Percentiles rank a stretch among this genome's conserved stretches.
Evolutionary conservation across 2,797 vertebrate species (phyloP).

Genomic region (Microctenopoma lineatum): DNA sequence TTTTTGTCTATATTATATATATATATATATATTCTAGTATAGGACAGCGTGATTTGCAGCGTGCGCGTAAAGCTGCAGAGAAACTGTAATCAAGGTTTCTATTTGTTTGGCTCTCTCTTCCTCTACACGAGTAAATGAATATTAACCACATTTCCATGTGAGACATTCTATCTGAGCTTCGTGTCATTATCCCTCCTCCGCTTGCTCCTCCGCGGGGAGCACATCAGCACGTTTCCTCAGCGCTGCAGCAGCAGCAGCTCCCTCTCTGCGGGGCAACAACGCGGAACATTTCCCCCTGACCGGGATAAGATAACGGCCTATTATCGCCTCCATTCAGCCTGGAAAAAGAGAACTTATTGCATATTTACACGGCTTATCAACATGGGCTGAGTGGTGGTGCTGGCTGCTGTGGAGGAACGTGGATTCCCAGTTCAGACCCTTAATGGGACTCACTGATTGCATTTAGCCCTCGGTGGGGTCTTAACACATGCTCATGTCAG

Average conservation of each 20-base stretch:
- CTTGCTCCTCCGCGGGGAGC: conserved; percentile 68
- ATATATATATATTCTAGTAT: neutral
- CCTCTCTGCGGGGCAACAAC: conserved; percentile 72
- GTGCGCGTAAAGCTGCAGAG: neutral
- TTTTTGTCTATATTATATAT: no score
- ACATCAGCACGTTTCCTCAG: conserved; percentile 84
- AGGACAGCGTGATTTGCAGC: neutral
- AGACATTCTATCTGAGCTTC: conserved; percentile 33
- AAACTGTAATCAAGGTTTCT: neutral
- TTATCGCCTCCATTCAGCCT: conserved; percentile 75
- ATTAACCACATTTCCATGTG: conserved; percentile 32
- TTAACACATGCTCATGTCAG: conserved; percentile 48
- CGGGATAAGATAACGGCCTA: conserved; percentile 76
- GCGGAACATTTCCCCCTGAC: conserved; percentile 68
- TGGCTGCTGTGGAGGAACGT: conserved; percentile 61
- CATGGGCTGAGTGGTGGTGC: conserved; percentile 49
- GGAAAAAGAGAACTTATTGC: conserved; percentile 66
- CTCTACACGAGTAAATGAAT: conserved; percentile 4
- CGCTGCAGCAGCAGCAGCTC: conserved; percentile 33
- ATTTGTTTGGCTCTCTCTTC: neutral
- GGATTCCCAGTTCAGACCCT: conserved; percentile 63
- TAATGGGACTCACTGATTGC: conserved; percentile 70
- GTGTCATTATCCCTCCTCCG: conserved; percentile 68
- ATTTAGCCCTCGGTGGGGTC: conserved; percentile 53
- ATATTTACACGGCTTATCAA: conserved; percentile 75